phyloP scores from a whole-genome alignment of 1,140 invertebrate species.

The Tenebrio molitor region DNA sequence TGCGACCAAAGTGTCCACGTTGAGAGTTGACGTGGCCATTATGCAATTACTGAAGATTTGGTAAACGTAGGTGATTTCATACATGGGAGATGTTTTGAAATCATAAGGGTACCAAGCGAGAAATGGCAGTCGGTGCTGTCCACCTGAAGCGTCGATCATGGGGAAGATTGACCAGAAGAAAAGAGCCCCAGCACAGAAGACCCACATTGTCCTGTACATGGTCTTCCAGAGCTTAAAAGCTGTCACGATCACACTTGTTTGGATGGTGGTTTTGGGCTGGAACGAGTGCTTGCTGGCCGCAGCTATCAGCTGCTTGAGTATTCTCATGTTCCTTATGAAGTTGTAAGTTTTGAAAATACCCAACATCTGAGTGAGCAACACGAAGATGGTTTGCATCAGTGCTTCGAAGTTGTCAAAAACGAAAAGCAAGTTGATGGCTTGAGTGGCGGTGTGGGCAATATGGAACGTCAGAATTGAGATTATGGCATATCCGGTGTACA shows the following conservation, averaged over 20 bases:
- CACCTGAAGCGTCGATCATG: not conserved
- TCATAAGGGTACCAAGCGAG: too few species aligned
- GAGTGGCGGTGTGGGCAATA: not conserved
- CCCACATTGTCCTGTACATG: not conserved
- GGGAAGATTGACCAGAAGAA: not conserved
- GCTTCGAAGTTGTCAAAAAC: not conserved
- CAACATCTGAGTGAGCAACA: not conserved
- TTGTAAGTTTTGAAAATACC: not conserved
- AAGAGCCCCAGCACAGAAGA: not conserved
- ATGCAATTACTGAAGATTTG: not conserved
- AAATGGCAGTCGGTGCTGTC: too few species aligned
- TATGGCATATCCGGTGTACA: not conserved
- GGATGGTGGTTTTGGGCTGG: not conserved
- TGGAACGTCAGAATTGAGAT: not conserved
- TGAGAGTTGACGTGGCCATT: not conserved
- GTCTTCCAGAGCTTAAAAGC: slow-evolving; percentile 2
- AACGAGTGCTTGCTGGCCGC: not conserved
- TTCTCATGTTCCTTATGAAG: not conserved
- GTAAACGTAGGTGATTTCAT: not conserved
- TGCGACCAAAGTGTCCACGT: not conserved
- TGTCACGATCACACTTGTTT: not conserved
- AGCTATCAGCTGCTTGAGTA: slow-evolving; percentile 3
- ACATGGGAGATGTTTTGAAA: not conserved
- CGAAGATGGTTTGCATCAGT: not conserved
- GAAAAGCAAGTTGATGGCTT: not conserved